A percentile compares a stretch with the other conserved stretches of the same genome.
phyloP scores from a whole-genome alignment of 2,797 vertebrate species.

The Mionectes olivaceus region DNA sequence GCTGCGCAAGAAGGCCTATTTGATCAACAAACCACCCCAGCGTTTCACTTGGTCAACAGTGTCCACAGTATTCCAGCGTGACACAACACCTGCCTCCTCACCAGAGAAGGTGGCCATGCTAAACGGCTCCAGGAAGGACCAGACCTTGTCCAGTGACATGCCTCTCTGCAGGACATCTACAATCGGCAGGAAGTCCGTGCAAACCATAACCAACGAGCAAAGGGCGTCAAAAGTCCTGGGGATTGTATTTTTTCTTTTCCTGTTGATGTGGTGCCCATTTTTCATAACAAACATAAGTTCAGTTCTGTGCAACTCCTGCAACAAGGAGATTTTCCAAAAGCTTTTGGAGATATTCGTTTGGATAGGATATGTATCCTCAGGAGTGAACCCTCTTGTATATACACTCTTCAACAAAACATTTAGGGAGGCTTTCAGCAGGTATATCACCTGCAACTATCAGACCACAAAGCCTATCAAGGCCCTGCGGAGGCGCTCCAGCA shows the following conservation, averaged over 20 bases:
- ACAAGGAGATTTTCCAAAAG: conserved; percentile 80
- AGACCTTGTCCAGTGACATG: conserved; percentile 69
- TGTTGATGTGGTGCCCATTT: conserved; percentile 99
- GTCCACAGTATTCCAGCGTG: conserved; percentile 88
- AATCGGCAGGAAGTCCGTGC: conserved; percentile 92
- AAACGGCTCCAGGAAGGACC: conserved; percentile 77
- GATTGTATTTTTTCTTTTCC: conserved; percentile 95
- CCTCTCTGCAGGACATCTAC: conserved; percentile 86
- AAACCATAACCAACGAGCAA: conserved; percentile 95
- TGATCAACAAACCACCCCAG: conserved; percentile 87
- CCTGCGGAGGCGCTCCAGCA: conserved; percentile 77
- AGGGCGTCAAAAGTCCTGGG: conserved; percentile 96
- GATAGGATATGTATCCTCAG: conserved; percentile 97
- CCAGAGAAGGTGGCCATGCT: conserved; percentile 83
- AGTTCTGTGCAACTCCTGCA: conserved; percentile 89
- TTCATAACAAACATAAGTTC: conserved; percentile 96
- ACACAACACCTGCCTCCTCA: conserved; percentile 74
- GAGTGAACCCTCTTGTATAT: conserved; percentile 96
- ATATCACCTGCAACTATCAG: conserved; percentile 92
- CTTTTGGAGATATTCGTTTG: conserved; percentile 97
- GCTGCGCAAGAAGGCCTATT: conserved; percentile 90
- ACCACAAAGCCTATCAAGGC: conserved; percentile 66
- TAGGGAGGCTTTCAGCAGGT: conserved; percentile 92
- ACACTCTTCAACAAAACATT: conserved; percentile 98
- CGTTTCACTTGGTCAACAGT: conserved; percentile 84